These are phyloP conservation scores for Rousettus leschenaultii DNA, from an alignment of 2,113 vertebrate species.

Conservation along the genomic window DNA sequence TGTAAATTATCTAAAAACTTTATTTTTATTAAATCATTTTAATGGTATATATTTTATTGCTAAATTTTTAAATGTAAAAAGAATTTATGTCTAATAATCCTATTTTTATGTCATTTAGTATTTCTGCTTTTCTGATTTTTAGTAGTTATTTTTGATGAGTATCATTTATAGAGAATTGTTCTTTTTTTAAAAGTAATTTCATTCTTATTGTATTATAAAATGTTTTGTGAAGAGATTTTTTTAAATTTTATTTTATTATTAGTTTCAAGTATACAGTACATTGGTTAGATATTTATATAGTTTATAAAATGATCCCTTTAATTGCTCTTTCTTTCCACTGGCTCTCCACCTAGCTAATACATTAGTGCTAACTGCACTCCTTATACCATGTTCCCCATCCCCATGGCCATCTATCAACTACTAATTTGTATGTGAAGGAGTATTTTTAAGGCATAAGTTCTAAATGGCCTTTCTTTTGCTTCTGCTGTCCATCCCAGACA, in stretches of 20 bases:
- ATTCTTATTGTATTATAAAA: background rate
- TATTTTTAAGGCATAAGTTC: background rate
- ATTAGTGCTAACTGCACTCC: too few relatives aligned
- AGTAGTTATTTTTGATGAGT: background rate
- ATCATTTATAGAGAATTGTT: background rate
- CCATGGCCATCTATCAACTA: too few relatives aligned
- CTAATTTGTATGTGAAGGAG: too few relatives aligned
- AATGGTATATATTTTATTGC: background rate
- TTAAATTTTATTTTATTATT: too few relatives aligned
- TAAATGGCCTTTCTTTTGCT: background rate
- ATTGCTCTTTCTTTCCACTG: too few relatives aligned
- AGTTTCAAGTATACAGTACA: too few relatives aligned
- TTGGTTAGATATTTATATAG: too few relatives aligned
- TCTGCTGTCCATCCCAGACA: background rate
- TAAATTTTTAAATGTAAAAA: background rate
- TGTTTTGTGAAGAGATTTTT: background rate
- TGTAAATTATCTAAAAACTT: background rate
- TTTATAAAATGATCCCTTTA: too few relatives aligned
- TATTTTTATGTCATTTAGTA: background rate
- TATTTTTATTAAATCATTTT: background rate
- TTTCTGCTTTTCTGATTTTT: background rate
- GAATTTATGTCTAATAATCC: background rate
- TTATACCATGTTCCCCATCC: too few relatives aligned
- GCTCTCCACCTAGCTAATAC: too few relatives aligned
- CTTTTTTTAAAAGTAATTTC: background rate